Conservation (phyloP, 2,888 invertebrate genomes). For the Microchrysa polita region DNA sequence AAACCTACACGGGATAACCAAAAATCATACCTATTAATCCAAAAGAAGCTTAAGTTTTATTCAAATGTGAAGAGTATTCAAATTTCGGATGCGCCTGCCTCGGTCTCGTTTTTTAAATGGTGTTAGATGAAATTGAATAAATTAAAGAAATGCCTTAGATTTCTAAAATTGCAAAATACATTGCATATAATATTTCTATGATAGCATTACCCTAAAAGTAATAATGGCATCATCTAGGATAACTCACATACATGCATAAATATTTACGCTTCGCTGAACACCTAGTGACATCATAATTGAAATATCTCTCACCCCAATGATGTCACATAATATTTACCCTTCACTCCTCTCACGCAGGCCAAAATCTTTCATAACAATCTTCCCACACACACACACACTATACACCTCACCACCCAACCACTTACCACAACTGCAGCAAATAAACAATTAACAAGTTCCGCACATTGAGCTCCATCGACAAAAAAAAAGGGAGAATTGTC, state of each 20-base stretch:
- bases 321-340: constrained; percentile 9
- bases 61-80: too few species aligned
- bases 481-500: constrained; percentile 19
- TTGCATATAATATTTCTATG: too few species aligned
- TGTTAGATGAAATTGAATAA: too few species aligned
- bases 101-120: too few species aligned
- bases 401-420: constrained; percentile 40
- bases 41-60: too few species aligned
- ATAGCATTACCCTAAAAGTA: too few species aligned
- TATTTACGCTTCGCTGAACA: not conserved
- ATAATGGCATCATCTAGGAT: too few species aligned
- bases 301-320: not conserved
- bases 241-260: not conserved
- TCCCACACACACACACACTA: constrained; percentile 59
- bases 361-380: constrained; percentile 58
- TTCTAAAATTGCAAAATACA: too few species aligned
- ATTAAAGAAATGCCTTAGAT: too few species aligned
- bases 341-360: constrained; percentile 19
- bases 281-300: not conserved
- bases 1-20: too few species aligned
- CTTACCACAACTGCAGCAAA: constrained; percentile 56
- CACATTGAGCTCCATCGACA: constrained; percentile 41
- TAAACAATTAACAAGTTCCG: constrained; percentile 62
- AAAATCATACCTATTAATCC: too few species aligned
- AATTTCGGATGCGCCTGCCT: too few species aligned